Conservation (phyloP, 2,797 vertebrate species). For the Ctenosaura bakeri region DNA sequence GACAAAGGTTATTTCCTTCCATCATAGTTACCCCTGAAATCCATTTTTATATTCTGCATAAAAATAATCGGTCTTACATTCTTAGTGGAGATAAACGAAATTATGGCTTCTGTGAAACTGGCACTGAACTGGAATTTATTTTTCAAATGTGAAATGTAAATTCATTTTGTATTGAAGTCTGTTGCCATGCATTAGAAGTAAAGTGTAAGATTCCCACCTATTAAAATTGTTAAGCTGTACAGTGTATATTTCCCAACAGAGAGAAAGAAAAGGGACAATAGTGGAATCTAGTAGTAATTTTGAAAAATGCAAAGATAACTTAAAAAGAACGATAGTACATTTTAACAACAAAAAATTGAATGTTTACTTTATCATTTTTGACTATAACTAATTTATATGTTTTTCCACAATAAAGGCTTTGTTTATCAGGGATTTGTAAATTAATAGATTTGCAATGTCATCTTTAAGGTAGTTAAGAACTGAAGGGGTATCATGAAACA, state of each 20-base stretch:
- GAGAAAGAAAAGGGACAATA: constrained; percentile 30
- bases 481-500: constrained; percentile 42
- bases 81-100: constrained; percentile 65
- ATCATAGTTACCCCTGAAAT: constrained; percentile 33
- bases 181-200: constrained; percentile 67
- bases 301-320: constrained; percentile 54
- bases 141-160: constrained; percentile 79
- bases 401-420: constrained; percentile 21
- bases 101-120: constrained; percentile 66
- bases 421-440: constrained; percentile 53
- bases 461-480: constrained; percentile 62
- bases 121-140: constrained; percentile 71
- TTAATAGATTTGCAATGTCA: constrained; percentile 63
- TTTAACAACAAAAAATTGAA: not conserved
- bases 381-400: not conserved
- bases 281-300: constrained; percentile 44
- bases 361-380: constrained; percentile 8
- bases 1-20: constrained; percentile 40
- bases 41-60: constrained; percentile 54
- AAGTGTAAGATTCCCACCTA: constrained; percentile 40
- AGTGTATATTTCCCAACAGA: constrained; percentile 59
- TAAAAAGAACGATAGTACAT: not conserved
- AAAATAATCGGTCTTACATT: constrained; percentile 60
- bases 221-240: constrained; percentile 65
- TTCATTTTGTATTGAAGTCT: constrained; percentile 67